Conservation (phyloP, 2,888 invertebrate species). For the Ectemnius lituratus region DNA sequence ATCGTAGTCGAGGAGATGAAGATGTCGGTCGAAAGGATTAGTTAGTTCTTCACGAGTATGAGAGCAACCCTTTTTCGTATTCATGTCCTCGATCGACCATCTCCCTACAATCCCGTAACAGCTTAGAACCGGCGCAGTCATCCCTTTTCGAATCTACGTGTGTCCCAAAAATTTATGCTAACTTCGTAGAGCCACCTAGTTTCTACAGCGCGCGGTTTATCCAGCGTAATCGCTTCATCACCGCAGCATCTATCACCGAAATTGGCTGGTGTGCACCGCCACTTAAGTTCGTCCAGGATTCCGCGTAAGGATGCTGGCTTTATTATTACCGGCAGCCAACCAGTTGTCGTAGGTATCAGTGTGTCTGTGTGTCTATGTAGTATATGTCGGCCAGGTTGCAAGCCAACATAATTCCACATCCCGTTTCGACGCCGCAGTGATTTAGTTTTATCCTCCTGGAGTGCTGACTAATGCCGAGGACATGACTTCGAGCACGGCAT, state of each 20-base stretch:
- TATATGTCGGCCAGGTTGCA: no score
- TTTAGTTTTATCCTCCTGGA: slow-evolving; percentile 1
- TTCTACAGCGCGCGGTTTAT: not conserved
- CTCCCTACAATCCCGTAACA: slow-evolving; percentile 5
- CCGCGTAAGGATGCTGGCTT: no score
- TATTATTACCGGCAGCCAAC: no score
- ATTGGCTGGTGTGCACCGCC: not conserved
- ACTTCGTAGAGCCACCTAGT: slow-evolving; percentile 8
- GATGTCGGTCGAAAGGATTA: slow-evolving; percentile 56
- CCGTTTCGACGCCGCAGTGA: not conserved
- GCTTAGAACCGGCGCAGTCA: slow-evolving; percentile 11
- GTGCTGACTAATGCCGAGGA: no score
- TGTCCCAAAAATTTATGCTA: slow-evolving; percentile 34
- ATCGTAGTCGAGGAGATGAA: slow-evolving; percentile 36
- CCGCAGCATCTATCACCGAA: not conserved
- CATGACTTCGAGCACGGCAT: no score
- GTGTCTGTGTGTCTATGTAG: no score
- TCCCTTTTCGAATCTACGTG: slow-evolving; percentile 21
- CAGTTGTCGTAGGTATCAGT: no score
- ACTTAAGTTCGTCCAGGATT: not conserved
- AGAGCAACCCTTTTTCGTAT: slow-evolving; percentile 52
- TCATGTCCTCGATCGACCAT: slow-evolving; percentile 39
- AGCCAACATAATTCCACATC: not conserved
- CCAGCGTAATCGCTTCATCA: not conserved
- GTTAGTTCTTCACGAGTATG: slow-evolving; percentile 7